Percentiles rank a stretch among this genome's conserved stretches.
Conservation (phyloP, 1,140 invertebrate species). For the Melitaea cinxia region DNA sequence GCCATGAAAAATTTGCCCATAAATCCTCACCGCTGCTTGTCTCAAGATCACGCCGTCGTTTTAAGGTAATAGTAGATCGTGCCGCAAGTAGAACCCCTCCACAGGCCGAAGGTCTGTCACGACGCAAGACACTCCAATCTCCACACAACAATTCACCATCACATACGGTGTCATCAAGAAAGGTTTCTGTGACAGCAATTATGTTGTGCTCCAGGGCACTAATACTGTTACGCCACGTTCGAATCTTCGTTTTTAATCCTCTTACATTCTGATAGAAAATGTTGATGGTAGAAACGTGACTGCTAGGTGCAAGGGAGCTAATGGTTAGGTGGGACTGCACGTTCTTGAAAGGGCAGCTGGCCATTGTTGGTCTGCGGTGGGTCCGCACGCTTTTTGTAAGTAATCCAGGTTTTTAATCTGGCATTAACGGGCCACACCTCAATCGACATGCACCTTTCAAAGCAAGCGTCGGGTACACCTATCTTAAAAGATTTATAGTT, state of each 20-base stretch:
- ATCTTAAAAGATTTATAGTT: constrained; percentile 34
- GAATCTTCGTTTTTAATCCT: constrained; percentile 1
- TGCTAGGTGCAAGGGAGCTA: too few relatives aligned
- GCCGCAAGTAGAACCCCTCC: constrained; percentile 28
- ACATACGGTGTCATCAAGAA: constrained; percentile 12
- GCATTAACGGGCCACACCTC: constrained; percentile 30
- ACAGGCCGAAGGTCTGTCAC: constrained; percentile 25
- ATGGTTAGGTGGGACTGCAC: too few relatives aligned
- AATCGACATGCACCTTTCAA: constrained; percentile 5
- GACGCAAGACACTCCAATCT: constrained; percentile 21
- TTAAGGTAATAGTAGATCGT: background rate
- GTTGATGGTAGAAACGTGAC: too few relatives aligned
- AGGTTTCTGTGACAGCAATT: constrained; percentile 4
- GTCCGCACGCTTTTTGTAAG: background rate
- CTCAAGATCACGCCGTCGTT: constrained; percentile 20
- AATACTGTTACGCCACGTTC: background rate
- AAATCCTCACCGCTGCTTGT: constrained; percentile 30
- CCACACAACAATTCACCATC: constrained; percentile 16
- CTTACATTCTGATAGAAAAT: background rate
- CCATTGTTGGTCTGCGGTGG: background rate
- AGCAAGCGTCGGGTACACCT: constrained; percentile 14
- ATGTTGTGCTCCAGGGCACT: background rate
- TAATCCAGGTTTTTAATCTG: constrained; percentile 21
- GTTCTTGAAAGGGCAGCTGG: constrained; percentile 11
- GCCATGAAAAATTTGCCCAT: constrained; percentile 18